Conservation (phyloP, 2,797 vertebrate genomes). For the Alectoris magna region DNA sequence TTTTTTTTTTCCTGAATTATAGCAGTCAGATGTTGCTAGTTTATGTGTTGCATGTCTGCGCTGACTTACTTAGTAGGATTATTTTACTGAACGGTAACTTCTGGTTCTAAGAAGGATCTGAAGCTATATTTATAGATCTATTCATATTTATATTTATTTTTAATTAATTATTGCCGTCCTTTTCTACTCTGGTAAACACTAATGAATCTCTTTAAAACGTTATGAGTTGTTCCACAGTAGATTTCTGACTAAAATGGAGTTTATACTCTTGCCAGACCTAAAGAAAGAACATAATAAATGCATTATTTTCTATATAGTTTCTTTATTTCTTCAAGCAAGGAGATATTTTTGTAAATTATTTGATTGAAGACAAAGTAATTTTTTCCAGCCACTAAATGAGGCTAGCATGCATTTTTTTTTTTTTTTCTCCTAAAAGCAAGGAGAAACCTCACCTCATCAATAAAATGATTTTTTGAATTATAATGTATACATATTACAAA, state of each 20-base stretch:
- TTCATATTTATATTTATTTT: accelerated
- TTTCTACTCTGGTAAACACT: neutral
- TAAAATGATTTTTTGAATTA: neutral
- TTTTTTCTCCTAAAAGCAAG: neutral
- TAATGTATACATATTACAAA: neutral
- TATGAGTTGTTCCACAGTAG: neutral
- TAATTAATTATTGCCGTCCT: neutral
- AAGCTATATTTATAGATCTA: neutral
- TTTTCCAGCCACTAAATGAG: neutral
- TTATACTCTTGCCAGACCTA: neutral
- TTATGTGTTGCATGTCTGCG: neutral
- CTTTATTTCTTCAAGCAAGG: neutral
- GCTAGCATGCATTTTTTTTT: neutral
- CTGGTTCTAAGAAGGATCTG: neutral
- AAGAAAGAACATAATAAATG: neutral
- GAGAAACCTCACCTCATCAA: neutral
- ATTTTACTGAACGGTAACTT: neutral
- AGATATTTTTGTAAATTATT: neutral
- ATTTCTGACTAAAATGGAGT: neutral
- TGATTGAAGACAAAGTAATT: neutral
- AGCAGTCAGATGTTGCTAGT: neutral
- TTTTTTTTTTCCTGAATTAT: neutral
- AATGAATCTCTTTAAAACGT: neutral
- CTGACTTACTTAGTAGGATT: neutral
- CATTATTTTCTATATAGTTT: neutral